These are phyloP conservation scores for Molorchus minor DNA, from an alignment of 2,888 invertebrate genomes.

Conservation along the genomic window DNA sequence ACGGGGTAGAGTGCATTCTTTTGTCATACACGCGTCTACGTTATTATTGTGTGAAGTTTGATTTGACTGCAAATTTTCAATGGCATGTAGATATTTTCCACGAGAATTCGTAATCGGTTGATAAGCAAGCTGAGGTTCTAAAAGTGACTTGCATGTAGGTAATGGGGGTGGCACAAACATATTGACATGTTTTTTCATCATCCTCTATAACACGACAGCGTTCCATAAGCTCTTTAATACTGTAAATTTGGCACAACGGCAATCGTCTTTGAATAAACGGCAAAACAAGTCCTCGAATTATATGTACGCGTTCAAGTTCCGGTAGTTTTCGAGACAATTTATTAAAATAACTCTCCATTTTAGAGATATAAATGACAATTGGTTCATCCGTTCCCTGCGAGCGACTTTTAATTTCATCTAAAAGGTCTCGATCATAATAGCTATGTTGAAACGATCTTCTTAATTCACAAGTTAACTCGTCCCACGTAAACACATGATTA, in stretches of 20 bases:
- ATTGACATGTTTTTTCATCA: background rate
- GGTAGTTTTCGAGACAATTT: slow-evolving; percentile 1
- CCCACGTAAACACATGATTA: background rate
- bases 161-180: background rate
- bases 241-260: background rate
- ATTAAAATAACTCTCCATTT: slow-evolving; percentile 8
- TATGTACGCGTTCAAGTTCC: too few species aligned
- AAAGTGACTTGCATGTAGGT: background rate
- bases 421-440: slow-evolving; percentile 9
- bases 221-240: slow-evolving; percentile 2
- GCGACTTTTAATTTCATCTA: slow-evolving; percentile 13
- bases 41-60: too few species aligned
- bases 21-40: too few species aligned
- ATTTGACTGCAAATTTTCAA: too few species aligned
- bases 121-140: background rate
- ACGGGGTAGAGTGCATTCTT: too few species aligned
- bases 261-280: too few species aligned
- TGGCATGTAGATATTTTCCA: too few species aligned
- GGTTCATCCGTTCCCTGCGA: slow-evolving; percentile 2
- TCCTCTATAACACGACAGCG: background rate
- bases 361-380: slow-evolving; percentile 1
- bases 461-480: background rate
- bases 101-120: background rate
- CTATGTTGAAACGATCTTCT: slow-evolving; percentile 1
- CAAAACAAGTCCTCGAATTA: too few species aligned